phyloP scores from a whole-genome alignment of 1,140 invertebrate species.

The Orchestia grillus region DNA sequence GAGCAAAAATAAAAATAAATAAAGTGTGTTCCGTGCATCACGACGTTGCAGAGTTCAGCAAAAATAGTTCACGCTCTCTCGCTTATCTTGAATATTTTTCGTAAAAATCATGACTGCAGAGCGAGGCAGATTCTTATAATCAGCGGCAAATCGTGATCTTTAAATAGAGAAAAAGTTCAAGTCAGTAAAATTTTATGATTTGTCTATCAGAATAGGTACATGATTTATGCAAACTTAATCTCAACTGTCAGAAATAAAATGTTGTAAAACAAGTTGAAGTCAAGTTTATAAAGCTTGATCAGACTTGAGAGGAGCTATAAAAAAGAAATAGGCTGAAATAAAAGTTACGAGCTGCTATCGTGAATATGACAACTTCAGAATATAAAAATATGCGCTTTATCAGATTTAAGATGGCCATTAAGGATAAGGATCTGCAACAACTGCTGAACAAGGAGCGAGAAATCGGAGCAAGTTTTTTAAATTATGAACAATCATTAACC shows the following conservation, averaged over 20 bases:
- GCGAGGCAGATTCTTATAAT: neutral
- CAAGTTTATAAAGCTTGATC: neutral
- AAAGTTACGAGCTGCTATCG: neutral
- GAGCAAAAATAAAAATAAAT: neutral
- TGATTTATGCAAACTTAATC: neutral
- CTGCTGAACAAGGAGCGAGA: neutral
- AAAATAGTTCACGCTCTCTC: neutral
- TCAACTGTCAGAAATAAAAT: neutral
- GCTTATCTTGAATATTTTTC: neutral
- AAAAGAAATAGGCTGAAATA: neutral
- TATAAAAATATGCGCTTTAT: neutral
- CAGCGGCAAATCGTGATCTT: neutral
- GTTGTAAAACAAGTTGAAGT: neutral
- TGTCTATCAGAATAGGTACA: neutral
- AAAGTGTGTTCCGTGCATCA: neutral
- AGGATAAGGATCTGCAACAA: neutral
- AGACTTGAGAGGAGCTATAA: neutral
- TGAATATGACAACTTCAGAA: neutral
- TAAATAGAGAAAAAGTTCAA: neutral
- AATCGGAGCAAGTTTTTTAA: neutral
- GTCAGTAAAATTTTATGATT: neutral
- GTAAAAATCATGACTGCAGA: neutral
- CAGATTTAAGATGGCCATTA: neutral
- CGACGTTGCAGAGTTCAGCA: neutral
- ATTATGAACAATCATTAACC: neutral